These are phyloP conservation scores for Gastrophysa polygoni DNA, from an alignment of 2,888 invertebrate genomes.

Conservation along the genomic window DNA sequence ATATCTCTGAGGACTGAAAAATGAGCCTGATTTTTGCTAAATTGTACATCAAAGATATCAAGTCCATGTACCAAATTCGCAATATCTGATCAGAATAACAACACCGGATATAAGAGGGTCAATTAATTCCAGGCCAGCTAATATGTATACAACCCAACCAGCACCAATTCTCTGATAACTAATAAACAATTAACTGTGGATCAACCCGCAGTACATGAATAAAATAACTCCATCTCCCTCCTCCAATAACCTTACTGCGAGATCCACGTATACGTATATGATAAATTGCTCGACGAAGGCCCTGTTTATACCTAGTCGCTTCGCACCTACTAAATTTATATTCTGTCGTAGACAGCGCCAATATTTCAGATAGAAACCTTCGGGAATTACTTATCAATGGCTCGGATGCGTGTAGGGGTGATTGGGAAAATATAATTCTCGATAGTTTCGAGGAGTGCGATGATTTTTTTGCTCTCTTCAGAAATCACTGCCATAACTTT, in stretches of 20 bases:
- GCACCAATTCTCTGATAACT: constrained; percentile 22
- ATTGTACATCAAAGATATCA: too few species aligned
- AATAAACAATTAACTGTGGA: constrained; percentile 29
- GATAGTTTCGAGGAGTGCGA: too few species aligned
- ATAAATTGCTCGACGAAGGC: constrained; percentile 17
- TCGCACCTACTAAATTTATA: constrained; percentile 33
- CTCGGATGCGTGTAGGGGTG: constrained; percentile 14
- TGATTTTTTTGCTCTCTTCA: too few species aligned
- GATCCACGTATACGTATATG: constrained; percentile 8
- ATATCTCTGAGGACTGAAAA: too few species aligned
- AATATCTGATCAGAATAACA: too few species aligned
- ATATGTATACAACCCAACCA: not conserved
- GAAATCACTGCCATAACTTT: too few species aligned
- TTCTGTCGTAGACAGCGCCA: constrained; percentile 28
- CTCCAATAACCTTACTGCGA: constrained; percentile 22
- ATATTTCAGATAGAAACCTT: constrained; percentile 31
- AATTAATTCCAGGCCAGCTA: too few species aligned
- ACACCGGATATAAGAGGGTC: too few species aligned
- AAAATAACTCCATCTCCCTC: constrained; percentile 23
- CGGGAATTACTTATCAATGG: constrained; percentile 21
- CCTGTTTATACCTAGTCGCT: constrained; percentile 17
- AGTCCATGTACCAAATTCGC: too few species aligned
- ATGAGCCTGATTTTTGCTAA: too few species aligned
- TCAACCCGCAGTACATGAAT: constrained; percentile 27
- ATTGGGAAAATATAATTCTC: constrained; percentile 16